Percentiles rank a stretch among this genome's conserved stretches.
These are phyloP conservation scores for Triplophysa tibetana DNA, from an alignment of 2,113 vertebrate species.

Conservation along the genomic window DNA sequence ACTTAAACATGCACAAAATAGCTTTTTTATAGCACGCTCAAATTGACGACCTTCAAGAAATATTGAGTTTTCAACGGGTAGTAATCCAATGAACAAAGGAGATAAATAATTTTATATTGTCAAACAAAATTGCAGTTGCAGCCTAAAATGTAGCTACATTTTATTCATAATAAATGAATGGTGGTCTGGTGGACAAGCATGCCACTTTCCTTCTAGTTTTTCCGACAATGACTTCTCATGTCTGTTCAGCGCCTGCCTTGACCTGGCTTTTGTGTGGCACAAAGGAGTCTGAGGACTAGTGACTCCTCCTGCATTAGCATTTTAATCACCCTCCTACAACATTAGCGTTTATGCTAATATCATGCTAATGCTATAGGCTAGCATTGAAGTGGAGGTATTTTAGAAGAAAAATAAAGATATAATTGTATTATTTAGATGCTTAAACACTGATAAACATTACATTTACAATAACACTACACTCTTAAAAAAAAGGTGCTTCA, in stretches of 20 bases:
- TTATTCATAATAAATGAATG: slow-evolving; percentile 48
- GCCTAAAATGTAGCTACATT: background rate
- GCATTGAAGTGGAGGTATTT: background rate
- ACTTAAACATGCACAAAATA: slow-evolving; percentile 8
- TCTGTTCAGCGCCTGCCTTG: slow-evolving; percentile 51
- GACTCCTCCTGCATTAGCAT: slow-evolving; percentile 62
- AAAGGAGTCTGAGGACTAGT: slow-evolving; percentile 62
- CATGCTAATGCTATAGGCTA: slow-evolving; percentile 1
- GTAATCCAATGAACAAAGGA: background rate
- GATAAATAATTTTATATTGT: background rate
- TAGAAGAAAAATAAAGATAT: no score
- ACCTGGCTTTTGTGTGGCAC: slow-evolving; percentile 69
- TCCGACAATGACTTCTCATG: slow-evolving; percentile 57
- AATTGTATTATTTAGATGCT: no score
- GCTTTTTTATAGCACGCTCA: slow-evolving; percentile 18
- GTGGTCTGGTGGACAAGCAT: slow-evolving; percentile 18
- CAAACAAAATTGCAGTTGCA: background rate
- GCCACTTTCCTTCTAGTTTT: slow-evolving; percentile 53
- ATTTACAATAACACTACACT: no score
- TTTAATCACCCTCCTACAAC: slow-evolving; percentile 63
- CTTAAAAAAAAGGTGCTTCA: no score
- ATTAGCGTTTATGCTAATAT: slow-evolving; percentile 23
- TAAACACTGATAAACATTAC: no score
- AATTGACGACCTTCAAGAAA: slow-evolving; percentile 55
- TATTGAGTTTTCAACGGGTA: slow-evolving; percentile 1